Evolutionary conservation across 2,797 vertebrate species (phyloP).

Genomic region (Pteropus rufus): DNA sequence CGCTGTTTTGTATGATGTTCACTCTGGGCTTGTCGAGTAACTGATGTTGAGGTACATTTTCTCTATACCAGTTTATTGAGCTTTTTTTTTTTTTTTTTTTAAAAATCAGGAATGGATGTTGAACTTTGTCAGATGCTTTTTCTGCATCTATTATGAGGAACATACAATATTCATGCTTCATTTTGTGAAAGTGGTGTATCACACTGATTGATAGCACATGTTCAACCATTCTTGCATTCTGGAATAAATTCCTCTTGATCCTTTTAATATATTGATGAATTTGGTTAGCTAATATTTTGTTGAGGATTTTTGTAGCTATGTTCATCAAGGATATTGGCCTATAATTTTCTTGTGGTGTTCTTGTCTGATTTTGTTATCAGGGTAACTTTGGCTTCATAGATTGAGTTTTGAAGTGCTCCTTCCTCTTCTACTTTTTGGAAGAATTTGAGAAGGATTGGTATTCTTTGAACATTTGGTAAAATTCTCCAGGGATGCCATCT

Average conservation of each 20-base stretch:
- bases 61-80: not conserved
- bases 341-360: not conserved
- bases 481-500: not conserved
- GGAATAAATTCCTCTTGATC: not conserved
- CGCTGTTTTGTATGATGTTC: not conserved
- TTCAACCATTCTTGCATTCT: not conserved
- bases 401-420: not conserved
- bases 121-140: not conserved
- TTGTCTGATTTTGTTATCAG: not conserved
- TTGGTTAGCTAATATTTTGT: not conserved
- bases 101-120: not conserved
- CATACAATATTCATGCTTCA: not conserved
- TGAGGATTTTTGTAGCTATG: not conserved
- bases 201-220: not conserved
- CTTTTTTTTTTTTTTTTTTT: not conserved
- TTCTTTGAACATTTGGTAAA: not conserved
- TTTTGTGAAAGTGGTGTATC: not conserved
- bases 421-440: not conserved
- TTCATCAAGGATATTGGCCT: not conserved
- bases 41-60: not conserved
- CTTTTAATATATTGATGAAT: not conserved
- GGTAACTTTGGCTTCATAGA: not conserved
- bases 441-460: not conserved
- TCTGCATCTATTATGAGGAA: not conserved
- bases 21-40: not conserved